phyloP scores from a whole-genome alignment of 2,888 invertebrate species.

The Apodemia duryi region DNA sequence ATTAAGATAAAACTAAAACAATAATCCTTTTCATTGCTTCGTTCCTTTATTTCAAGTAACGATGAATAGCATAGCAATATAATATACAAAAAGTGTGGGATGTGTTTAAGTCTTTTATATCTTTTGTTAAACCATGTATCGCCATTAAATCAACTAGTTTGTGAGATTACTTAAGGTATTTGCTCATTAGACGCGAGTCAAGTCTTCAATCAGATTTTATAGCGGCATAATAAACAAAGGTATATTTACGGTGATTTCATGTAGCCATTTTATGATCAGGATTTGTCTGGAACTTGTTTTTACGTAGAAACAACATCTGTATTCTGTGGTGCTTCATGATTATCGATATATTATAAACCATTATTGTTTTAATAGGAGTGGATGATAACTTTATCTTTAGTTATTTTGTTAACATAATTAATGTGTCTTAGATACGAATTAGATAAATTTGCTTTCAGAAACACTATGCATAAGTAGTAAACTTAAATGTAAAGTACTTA shows the following conservation, averaged over 20 bases:
- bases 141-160: slow-evolving; percentile 44
- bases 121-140: slow-evolving; percentile 45
- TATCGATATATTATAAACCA: not conserved
- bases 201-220: slow-evolving; percentile 36
- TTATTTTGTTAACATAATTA: too few species aligned
- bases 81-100: slow-evolving; percentile 56
- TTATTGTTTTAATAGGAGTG: too few species aligned
- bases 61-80: slow-evolving; percentile 55
- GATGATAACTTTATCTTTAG: too few species aligned
- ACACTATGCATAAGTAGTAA: too few species aligned
- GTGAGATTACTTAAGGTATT: slow-evolving; percentile 42
- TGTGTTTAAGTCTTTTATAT: slow-evolving; percentile 46
- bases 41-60: slow-evolving; percentile 64
- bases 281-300: slow-evolving; percentile 21
- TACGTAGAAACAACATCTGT: not conserved
- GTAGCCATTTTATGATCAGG: slow-evolving; percentile 25
- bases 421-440: too few species aligned
- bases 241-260: slow-evolving; percentile 37
- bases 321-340: not conserved
- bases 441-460: too few species aligned
- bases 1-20: slow-evolving; percentile 78
- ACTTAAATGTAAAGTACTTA: too few species aligned
- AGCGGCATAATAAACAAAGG: slow-evolving; percentile 41
- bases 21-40: slow-evolving; percentile 74
- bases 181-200: slow-evolving; percentile 44